Evolutionary conservation across 2,888 invertebrate genomes (phyloP), one percentile per base, ranked within the genome.

Genomic region (Craniophora ligustri): DNA sequence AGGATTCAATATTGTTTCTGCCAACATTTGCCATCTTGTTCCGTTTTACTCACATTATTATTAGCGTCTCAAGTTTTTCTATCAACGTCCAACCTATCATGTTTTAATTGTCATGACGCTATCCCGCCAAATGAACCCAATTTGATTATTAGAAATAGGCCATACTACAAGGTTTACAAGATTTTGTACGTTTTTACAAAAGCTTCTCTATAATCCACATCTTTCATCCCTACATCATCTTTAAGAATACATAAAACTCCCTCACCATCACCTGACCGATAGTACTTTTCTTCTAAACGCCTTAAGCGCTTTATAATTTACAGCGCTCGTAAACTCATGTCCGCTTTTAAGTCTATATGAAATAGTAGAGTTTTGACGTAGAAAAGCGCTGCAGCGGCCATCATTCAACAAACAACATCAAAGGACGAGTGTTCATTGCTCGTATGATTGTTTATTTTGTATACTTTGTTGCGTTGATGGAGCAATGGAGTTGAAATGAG

Each of bases 281-380:
- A 76, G 76, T 79, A 78, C 78, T 77, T 69, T 55, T 44, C 60
- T 59, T 48, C 60, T 51, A 68, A 66, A 72, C 67, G 67, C 77
- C 75, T 74, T 75, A 70, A 75, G 67, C 72, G 62, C 51, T 76
- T 78, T 76, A 78, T 86, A 84, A 88, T 88, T 89, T 88, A 89
- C 84, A 75, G 78, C 67, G 68, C 73, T 87, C 87, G 81, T 89
- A 88, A 89, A 89, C 73, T 76, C 75, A 72, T 81, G 82, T 82
- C 79, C 81, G 84, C 86, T 88, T 87, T 86, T 82, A 86, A 84
- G 81, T 85, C 79, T 73, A 65, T 79, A 81, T 81, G 63, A 73
- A 72, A 78, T 75, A 72, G 71, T 69, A 65, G 47, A 69, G 70
- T 78, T 78, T 73, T 77, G 78, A 79, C 75, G 65, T 58, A 64